phyloP scores from a whole-genome alignment of 1,140 invertebrate genomes.

The Geopemphigus sp. region DNA sequence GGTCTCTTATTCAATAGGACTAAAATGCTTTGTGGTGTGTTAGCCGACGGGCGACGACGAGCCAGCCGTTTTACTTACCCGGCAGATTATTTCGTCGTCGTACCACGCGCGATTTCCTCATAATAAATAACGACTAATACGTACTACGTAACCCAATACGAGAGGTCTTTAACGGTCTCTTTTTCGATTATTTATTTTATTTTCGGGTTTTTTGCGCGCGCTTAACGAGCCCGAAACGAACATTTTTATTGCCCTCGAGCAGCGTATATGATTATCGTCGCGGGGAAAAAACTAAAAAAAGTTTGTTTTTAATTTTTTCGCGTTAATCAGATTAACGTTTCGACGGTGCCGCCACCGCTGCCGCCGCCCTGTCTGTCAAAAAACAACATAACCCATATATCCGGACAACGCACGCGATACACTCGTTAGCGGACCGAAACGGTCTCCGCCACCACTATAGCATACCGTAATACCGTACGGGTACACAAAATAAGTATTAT shows the following conservation, averaged over 20 bases:
- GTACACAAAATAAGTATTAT: background rate
- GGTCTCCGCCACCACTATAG: background rate
- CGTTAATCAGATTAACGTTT: slow-evolving; percentile 47
- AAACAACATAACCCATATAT: slow-evolving; percentile 18
- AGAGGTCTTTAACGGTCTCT: too few species aligned
- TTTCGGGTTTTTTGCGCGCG: background rate
- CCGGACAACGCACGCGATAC: slow-evolving; percentile 40
- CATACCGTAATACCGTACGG: background rate
- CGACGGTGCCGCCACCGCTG: background rate
- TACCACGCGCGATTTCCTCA: too few species aligned
- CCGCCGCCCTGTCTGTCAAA: slow-evolving; percentile 32
- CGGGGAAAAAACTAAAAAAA: background rate
- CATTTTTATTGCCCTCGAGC: slow-evolving; percentile 4
- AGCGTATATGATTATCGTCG: background rate
- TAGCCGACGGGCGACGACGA: too few species aligned
- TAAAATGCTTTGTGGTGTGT: too few species aligned
- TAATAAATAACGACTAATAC: too few species aligned
- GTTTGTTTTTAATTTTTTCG: slow-evolving; percentile 23
- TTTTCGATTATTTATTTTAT: background rate
- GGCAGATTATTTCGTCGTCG: too few species aligned
- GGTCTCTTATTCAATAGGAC: too few species aligned
- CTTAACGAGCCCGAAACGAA: slow-evolving; percentile 15
- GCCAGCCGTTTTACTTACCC: too few species aligned
- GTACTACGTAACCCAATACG: too few species aligned
- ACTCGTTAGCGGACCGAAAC: slow-evolving; percentile 36